These are phyloP conservation scores for Peromyscus maniculatus DNA, from an alignment of 2,113 vertebrate species.

Conservation along the genomic window DNA sequence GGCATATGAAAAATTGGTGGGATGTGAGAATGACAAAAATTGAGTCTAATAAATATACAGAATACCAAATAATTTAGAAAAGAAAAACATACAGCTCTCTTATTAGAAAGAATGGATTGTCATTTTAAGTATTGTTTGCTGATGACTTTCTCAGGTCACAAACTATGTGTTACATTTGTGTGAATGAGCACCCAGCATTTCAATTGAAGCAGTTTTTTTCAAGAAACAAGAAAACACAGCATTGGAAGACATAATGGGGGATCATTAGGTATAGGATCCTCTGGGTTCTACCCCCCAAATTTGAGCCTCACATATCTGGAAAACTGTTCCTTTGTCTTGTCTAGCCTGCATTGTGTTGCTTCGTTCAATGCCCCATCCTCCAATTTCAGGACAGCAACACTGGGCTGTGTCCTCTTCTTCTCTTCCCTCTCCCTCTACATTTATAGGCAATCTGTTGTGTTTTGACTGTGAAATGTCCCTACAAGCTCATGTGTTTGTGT, in stretches of 20 bases:
- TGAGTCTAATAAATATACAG: background rate
- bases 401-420: background rate
- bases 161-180: background rate
- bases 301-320: background rate
- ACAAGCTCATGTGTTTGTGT: too few species aligned
- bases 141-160: background rate
- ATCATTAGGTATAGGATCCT: background rate
- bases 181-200: background rate
- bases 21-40: background rate
- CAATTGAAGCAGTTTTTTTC: background rate
- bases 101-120: background rate
- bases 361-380: rapidly evolving
- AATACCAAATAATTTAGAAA: background rate
- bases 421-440: background rate
- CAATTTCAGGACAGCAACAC: background rate
- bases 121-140: background rate
- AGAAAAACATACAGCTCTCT: background rate
- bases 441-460: too few species aligned
- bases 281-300: background rate
- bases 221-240: background rate
- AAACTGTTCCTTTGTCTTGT: background rate
- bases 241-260: background rate
- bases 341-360: too few species aligned
- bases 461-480: background rate
- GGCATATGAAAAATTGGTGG: background rate